Conservation (phyloP, 2,113 vertebrate species). For the Bos javanicus region DNA sequence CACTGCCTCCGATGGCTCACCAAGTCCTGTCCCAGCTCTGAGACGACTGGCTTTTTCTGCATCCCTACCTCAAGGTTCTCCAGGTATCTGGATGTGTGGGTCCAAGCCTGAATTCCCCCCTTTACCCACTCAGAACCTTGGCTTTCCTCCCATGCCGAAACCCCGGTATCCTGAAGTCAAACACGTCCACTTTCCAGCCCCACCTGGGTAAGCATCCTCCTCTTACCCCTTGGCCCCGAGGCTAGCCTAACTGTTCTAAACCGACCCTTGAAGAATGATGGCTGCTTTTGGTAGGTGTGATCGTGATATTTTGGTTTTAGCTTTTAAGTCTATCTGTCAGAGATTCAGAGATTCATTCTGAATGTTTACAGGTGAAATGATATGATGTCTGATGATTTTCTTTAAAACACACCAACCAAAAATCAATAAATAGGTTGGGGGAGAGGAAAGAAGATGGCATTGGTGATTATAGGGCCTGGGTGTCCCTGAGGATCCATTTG, state of each 20-base stretch:
- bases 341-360: neutral
- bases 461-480: neutral
- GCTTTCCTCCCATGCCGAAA: neutral
- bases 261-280: neutral
- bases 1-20: neutral
- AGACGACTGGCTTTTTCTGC: neutral
- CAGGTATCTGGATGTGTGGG: neutral
- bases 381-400: neutral
- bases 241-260: neutral
- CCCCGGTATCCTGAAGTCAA: neutral
- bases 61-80: neutral
- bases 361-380: neutral
- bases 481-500: neutral
- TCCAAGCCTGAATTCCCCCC: accelerated
- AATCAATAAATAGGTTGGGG: neutral
- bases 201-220: neutral
- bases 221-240: neutral
- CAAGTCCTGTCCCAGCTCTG: neutral
- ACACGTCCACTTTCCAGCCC: neutral
- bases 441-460: neutral
- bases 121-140: neutral
- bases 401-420: neutral
- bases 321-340: neutral
- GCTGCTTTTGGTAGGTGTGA: neutral
- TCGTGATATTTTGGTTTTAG: neutral